phyloP scores from a whole-genome alignment of 2,797 vertebrate genomes.

The Acanthiza pusilla region DNA sequence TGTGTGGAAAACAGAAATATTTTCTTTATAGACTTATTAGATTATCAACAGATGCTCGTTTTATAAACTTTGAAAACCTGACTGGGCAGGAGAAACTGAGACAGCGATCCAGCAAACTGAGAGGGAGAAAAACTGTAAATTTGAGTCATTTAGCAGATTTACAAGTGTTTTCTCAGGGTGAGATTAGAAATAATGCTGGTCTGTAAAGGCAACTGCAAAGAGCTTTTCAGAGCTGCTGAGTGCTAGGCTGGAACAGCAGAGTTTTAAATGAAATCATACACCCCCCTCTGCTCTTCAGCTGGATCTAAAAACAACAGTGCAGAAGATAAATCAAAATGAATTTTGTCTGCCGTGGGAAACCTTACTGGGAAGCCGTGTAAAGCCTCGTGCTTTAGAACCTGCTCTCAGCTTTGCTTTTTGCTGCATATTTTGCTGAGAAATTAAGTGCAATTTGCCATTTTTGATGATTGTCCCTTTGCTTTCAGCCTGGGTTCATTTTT shows the following conservation, averaged over 20 bases:
- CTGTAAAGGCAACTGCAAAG: background rate
- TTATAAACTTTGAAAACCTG: background rate
- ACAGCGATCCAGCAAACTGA: background rate
- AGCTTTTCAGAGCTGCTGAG: background rate
- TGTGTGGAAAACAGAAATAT: background rate
- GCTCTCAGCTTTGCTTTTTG: background rate
- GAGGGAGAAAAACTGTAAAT: background rate
- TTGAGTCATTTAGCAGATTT: background rate
- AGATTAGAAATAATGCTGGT: background rate
- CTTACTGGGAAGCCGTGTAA: background rate
- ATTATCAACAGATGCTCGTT: background rate
- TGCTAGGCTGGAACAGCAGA: background rate
- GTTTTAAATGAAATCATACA: background rate
- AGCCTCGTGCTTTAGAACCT: background rate
- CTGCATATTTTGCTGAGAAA: background rate
- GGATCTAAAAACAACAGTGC: background rate
- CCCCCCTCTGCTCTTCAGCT: background rate
- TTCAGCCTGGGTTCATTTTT: background rate
- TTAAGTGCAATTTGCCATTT: background rate
- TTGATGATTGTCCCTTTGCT: background rate
- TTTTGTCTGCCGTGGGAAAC: background rate
- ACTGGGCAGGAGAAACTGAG: background rate
- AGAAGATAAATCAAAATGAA: background rate
- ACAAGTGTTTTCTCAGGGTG: background rate
- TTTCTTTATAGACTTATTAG: background rate